Conservation (phyloP, 2,113 vertebrate genomes). For the Ceyx margarethae region DNA sequence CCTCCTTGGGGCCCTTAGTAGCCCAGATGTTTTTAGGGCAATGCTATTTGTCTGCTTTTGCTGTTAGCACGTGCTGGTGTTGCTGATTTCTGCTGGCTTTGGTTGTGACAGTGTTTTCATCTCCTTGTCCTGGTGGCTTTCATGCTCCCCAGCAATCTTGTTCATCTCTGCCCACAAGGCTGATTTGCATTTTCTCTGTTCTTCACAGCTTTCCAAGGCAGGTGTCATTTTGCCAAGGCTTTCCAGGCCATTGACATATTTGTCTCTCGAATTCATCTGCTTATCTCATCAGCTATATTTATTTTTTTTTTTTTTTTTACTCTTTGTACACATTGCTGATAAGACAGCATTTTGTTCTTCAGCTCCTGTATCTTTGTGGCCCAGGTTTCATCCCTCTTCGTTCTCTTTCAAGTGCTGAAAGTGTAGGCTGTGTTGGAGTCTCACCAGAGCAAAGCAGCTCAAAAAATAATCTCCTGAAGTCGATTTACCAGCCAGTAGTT, state of each 20-base stretch:
- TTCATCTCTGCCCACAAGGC: not conserved
- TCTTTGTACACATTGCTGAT: not conserved
- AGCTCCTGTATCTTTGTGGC: not conserved
- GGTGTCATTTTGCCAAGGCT: not conserved
- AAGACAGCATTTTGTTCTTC: not conserved
- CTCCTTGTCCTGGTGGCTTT: accelerated
- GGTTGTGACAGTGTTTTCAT: not conserved
- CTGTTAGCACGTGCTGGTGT: not conserved
- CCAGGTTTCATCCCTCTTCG: not conserved
- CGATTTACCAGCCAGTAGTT: not conserved
- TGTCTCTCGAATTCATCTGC: not conserved
- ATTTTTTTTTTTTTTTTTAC: not conserved
- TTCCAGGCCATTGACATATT: not conserved
- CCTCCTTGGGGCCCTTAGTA: not conserved
- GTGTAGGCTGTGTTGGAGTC: not conserved
- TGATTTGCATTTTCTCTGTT: not conserved
- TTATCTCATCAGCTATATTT: not conserved
- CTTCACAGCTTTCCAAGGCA: not conserved
- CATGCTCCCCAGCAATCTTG: not conserved
- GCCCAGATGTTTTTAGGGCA: not conserved
- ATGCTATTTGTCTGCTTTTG: not conserved
- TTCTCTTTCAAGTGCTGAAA: not conserved
- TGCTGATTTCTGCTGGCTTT: not conserved
- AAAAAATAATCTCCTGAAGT: not conserved
- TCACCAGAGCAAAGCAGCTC: not conserved